Percentiles rank a stretch among this genome's conserved stretches.
These are phyloP conservation scores for Platorchestia sp. DNA, from an alignment of 1,140 invertebrate species.

Conservation along the genomic window DNA sequence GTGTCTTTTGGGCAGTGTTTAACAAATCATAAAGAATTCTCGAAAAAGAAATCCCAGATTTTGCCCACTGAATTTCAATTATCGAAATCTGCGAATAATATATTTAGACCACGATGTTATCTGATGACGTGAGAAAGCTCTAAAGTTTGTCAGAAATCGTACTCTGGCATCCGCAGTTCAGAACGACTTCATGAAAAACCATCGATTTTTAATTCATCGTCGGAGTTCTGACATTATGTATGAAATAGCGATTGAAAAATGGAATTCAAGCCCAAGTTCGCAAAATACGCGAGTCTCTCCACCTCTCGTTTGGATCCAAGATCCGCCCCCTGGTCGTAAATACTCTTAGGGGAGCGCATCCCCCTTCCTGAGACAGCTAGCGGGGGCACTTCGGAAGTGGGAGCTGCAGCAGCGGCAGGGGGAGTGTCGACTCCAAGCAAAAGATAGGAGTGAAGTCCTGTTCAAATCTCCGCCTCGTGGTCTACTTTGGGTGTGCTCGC, in stretches of 20 bases:
- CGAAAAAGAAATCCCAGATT: no score
- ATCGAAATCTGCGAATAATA: no score
- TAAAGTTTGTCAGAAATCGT: not conserved
- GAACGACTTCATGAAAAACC: not conserved
- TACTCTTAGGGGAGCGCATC: constrained; percentile 23
- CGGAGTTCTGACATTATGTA: not conserved
- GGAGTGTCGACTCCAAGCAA: not conserved
- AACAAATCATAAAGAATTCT: no score
- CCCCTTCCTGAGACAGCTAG: constrained; percentile 51
- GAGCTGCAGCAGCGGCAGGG: not conserved
- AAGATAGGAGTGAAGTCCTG: constrained; percentile 58
- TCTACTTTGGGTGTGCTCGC: not conserved
- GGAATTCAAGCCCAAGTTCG: not conserved
- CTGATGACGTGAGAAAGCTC: no score
- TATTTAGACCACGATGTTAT: no score
- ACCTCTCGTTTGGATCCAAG: not conserved
- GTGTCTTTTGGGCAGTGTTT: no score
- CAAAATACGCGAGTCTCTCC: not conserved
- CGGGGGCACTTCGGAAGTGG: constrained; percentile 48
- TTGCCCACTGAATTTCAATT: no score
- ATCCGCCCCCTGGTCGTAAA: constrained; percentile 48
- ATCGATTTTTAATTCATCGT: not conserved
- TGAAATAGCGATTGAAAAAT: not conserved
- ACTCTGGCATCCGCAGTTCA: not conserved
- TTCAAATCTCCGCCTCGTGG: constrained; percentile 52